Percentiles rank a stretch among this genome's conserved stretches.
Evolutionary conservation across 2,113 vertebrate genomes (phyloP).

Genomic region (Coreoperca whiteheadi): DNA sequence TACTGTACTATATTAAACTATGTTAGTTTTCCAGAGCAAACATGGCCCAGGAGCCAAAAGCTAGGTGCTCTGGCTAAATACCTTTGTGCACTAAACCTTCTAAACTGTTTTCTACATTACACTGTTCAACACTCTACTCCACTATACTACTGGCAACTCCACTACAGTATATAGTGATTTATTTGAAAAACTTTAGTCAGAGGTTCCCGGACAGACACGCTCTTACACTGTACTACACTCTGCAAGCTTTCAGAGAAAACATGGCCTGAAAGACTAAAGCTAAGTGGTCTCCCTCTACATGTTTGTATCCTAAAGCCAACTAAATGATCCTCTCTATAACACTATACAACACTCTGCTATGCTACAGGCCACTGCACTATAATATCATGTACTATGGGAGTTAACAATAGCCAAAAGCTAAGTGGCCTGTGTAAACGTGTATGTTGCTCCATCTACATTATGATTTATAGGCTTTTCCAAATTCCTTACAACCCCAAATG

Average conservation of each 20-base stretch:
- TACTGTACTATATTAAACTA: neutral
- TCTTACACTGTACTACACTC: neutral
- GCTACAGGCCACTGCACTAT: neutral
- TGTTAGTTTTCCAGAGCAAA: constrained; percentile 27
- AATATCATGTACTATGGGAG: neutral
- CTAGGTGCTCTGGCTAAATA: neutral
- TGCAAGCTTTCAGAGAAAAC: neutral
- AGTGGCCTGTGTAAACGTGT: constrained; percentile 12
- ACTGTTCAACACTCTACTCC: neutral
- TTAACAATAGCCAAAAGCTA: constrained; percentile 12
- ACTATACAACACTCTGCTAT: neutral
- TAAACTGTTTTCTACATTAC: neutral
- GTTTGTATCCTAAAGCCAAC: neutral
- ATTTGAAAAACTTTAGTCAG: neutral
- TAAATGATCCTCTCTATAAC: no score
- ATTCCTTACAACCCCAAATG: neutral
- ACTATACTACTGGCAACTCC: neutral
- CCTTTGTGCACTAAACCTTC: neutral
- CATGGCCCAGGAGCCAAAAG: constrained; percentile 1
- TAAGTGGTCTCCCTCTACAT: neutral
- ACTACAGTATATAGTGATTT: neutral
- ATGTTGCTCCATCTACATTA: neutral
- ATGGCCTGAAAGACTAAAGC: neutral
- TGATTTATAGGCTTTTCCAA: neutral
- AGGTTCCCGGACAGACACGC: neutral